Evolutionary conservation across 1,140 invertebrate genomes (phyloP).

Genomic region (Drosophila serrata): DNA sequence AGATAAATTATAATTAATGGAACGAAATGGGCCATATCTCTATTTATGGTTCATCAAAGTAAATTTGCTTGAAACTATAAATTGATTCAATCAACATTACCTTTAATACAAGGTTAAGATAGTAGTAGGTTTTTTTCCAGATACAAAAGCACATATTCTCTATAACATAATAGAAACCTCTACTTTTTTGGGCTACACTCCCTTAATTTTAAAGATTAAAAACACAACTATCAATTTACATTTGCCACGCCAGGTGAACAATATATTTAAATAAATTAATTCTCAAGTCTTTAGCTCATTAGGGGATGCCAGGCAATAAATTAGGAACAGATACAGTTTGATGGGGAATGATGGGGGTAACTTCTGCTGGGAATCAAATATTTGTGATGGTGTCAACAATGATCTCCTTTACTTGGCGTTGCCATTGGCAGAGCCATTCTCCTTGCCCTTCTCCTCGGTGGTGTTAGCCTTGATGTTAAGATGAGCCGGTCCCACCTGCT

Average conservation of each 20-base stretch:
- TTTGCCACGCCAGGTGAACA: constrained; percentile 32
- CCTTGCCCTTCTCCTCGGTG: constrained; percentile 33
- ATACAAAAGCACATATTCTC: too few species aligned
- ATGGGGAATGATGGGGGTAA: constrained; percentile 21
- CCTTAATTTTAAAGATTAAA: background rate
- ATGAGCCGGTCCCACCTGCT: constrained; percentile 64
- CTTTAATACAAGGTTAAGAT: background rate
- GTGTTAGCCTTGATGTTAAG: constrained; percentile 54
- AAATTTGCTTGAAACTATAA: background rate
- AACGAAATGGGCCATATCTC: background rate
- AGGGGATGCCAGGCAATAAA: constrained; percentile 43
- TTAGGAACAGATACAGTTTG: constrained; percentile 1
- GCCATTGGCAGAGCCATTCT: constrained; percentile 41
- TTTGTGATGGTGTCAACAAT: background rate
- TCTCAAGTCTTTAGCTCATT: constrained; percentile 48
- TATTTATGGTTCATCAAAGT: background rate
- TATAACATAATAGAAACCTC: background rate
- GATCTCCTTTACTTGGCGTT: constrained; percentile 33
- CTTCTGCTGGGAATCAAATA: background rate
- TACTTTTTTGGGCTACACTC: background rate
- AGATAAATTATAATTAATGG: background rate
- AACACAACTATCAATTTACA: background rate
- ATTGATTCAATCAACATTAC: background rate
- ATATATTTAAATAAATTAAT: constrained; percentile 30
- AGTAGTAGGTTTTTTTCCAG: too few species aligned